Evolutionary conservation across 2,797 vertebrate genomes (phyloP).

Genomic region (Acrossocheilus fasciatus): DNA sequence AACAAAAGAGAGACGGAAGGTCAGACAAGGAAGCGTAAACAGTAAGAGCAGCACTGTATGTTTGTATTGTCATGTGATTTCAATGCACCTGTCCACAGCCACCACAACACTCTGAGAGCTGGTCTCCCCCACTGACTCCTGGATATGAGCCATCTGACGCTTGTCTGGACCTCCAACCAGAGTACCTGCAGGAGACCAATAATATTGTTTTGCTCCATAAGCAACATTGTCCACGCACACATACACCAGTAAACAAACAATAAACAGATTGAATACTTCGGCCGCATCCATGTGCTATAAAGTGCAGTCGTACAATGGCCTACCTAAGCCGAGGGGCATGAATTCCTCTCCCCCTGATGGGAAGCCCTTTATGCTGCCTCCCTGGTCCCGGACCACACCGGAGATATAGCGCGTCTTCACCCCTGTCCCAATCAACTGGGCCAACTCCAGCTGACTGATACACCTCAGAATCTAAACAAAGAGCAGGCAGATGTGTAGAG

Average conservation of each 20-base stretch:
- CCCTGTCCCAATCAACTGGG: constrained; percentile 94
- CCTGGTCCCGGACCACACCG: constrained; percentile 88
- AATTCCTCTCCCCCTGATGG: constrained; percentile 91
- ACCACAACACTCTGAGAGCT: constrained; percentile 98
- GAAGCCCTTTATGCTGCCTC: constrained; percentile 85
- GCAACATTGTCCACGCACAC: background rate
- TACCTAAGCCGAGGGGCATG: constrained; percentile 93
- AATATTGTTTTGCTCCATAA: constrained; percentile 24
- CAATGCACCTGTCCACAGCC: constrained; percentile 90
- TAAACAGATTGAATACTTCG: background rate
- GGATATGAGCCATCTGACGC: constrained; percentile 93
- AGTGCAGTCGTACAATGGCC: constrained; percentile 51
- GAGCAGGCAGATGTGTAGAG: background rate
- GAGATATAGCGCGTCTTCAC: constrained; percentile 97
- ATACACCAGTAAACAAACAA: background rate
- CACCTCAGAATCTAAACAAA: constrained; percentile 89
- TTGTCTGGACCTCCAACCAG: constrained; percentile 92
- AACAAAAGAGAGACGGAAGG: constrained; percentile 34
- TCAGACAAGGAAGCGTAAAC: background rate
- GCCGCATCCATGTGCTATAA: background rate
- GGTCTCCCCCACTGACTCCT: constrained; percentile 96
- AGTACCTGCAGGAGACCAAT: constrained; percentile 80
- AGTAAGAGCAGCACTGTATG: background rate
- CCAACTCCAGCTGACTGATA: constrained; percentile 95
- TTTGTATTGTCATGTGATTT: constrained; percentile 1